A percentile compares a stretch with the other conserved stretches of the same genome.
Evolutionary conservation across 2,113 vertebrate genomes (phyloP).

Genomic region (Cynopterus brachyotis): DNA sequence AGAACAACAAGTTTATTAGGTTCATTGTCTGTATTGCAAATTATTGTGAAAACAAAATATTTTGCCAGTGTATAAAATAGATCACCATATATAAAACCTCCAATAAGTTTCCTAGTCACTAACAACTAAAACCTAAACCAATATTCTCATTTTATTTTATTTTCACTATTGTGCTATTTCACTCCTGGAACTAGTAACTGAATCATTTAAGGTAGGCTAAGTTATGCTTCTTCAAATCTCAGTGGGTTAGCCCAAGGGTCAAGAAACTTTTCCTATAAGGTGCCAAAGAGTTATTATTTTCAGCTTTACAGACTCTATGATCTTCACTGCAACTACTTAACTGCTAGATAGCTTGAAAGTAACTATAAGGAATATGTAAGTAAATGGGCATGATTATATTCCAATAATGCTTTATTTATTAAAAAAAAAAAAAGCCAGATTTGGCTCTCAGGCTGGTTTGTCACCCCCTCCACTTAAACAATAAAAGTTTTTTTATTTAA

Average conservation of each 20-base stretch:
- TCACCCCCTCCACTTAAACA: not conserved
- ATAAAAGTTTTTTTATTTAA: not conserved
- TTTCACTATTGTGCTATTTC: not conserved
- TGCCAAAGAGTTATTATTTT: not conserved
- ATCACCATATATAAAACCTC: not conserved
- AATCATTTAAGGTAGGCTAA: not conserved
- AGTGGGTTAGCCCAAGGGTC: not conserved
- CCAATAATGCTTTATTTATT: not conserved
- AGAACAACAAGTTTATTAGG: not conserved
- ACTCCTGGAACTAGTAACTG: not conserved
- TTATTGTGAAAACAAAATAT: not conserved
- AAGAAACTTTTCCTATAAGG: not conserved
- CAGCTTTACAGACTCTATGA: not conserved
- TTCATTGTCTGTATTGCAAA: not conserved
- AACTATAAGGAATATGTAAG: not conserved
- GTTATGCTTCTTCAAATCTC: not conserved
- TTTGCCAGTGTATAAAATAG: not conserved
- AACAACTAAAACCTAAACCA: not conserved
- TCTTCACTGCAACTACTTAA: not conserved
- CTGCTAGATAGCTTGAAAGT: not conserved
- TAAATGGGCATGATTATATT: not conserved
- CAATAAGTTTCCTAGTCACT: not conserved
- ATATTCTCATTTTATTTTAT: not conserved
- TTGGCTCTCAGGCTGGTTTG: not conserved
- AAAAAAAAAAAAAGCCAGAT: not conserved